Conservation (phyloP, 2,888 invertebrate species). For the Chesias legatella region DNA sequence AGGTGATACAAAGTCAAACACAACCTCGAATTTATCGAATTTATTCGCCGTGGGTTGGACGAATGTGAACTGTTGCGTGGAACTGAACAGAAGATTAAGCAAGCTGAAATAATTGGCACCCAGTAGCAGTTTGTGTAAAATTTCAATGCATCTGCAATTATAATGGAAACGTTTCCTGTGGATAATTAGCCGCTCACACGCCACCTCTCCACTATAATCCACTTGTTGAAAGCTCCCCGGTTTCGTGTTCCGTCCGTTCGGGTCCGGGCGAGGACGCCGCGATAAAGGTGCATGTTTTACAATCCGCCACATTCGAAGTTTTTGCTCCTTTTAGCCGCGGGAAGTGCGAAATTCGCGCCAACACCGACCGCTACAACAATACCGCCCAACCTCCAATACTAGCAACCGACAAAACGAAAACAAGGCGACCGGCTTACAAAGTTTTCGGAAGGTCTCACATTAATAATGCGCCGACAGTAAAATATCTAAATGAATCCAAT, state of each 20-base stretch:
- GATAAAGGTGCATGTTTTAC: constrained; percentile 48
- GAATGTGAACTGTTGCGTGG: constrained; percentile 5
- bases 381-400: constrained; percentile 35
- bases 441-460: constrained; percentile 35
- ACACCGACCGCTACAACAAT: constrained; percentile 42
- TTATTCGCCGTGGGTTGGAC: no score
- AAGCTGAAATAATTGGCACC: constrained; percentile 24
- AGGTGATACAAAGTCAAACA: no score
- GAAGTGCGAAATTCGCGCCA: constrained; percentile 60
- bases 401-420: constrained; percentile 27
- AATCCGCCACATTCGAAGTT: constrained; percentile 41
- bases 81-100: constrained; percentile 17
- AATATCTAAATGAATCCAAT: constrained; percentile 42
- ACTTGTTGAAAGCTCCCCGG: constrained; percentile 40
- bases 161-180: constrained; percentile 37
- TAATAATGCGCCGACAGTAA: constrained; percentile 40
- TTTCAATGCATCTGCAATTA: constrained; percentile 34
- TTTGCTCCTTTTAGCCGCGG: constrained; percentile 46
- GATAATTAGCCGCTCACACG: constrained; percentile 39
- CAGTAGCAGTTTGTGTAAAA: constrained; percentile 26
- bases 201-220: constrained; percentile 34
- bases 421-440: constrained; percentile 25
- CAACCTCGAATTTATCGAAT: no score
- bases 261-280: constrained; percentile 26
- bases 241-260: constrained; percentile 37